Base-by-base conservation (phyloP, 2,888 invertebrate species). In the Colletes collaris region DNA sequence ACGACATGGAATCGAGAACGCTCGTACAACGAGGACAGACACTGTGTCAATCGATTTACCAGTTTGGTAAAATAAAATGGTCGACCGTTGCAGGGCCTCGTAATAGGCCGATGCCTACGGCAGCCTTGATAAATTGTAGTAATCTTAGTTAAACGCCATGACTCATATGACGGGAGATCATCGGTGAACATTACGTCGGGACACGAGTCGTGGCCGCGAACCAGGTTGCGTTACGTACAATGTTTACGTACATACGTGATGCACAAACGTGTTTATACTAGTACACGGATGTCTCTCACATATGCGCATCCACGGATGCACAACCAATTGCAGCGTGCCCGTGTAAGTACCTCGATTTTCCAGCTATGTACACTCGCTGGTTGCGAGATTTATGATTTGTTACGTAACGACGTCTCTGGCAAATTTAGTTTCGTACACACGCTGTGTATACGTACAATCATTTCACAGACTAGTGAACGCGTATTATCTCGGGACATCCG, bases 311-410 rank as follows among this genome's bases (percentile, higher is more conserved):
- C 10, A 73, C 55, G 58, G 10, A 60, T 52, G 73, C 68, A 55
- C 63, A 27, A n/a, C 68, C 69, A 67, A 69, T 75, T 63, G 71
- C 60, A 50, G 35, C 11, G n/a, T 37, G 40, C 60, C 64, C 35
- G 63, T 67, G 49, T 52, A 46, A 46, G 44, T 8, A 46, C 73
- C 86, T 56, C 67, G 59, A 72, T 83, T 78, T 81, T 86, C 65
- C 71, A 67, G 66, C 73, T 66, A 53, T 53, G 67, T 66, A 78
- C 65, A 73, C 66, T 79, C 64, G 56, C 72, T 67, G 79, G 16
- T 66, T 70, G 40, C 53, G 71, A 80, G 81, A 87, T 86, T 82
- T 82, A 84, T 86, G 82, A 79, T 79, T 78, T 77, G 76, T 86
- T 86, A 79, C 66, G 74, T 84, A 86, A 85, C 75, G 55, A 77